phyloP scores from a whole-genome alignment of 2,113 vertebrate species.

The Mesitornis unicolor region DNA sequence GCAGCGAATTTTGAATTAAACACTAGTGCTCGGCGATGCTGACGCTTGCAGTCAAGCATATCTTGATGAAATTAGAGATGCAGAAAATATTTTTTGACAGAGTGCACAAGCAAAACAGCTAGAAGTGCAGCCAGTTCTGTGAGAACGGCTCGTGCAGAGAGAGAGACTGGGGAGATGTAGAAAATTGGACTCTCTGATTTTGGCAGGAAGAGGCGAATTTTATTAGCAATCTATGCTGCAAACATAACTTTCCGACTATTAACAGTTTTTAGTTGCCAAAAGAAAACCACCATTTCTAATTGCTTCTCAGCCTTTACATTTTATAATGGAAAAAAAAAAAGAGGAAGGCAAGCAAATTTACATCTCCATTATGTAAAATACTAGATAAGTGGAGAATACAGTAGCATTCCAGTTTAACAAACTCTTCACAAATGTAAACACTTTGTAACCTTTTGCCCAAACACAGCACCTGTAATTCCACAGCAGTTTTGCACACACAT shows the following conservation, averaged over 20 bases:
- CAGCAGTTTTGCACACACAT: background rate
- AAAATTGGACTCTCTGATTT: conserved; percentile 76
- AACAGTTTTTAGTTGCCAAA: conserved; percentile 72
- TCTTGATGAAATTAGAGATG: conserved; percentile 77
- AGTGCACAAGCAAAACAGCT: conserved; percentile 62
- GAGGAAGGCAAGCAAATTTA: background rate
- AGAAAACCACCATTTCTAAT: conserved; percentile 67
- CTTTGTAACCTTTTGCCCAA: background rate
- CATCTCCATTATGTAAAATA: background rate
- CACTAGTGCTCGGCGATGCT: conserved; percentile 48
- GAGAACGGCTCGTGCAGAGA: conserved; percentile 46
- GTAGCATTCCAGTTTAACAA: background rate
- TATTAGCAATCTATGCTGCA: conserved; percentile 70
- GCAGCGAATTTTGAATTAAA: conserved; percentile 58
- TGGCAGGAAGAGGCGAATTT: conserved; percentile 76
- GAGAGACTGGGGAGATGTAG: conserved; percentile 43
- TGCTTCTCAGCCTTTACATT: conserved; percentile 38
- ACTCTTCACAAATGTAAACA: background rate
- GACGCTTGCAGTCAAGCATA: conserved; percentile 71
- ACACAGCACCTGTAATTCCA: background rate
- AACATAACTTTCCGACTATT: conserved; percentile 75
- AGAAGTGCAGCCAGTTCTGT: conserved; percentile 61
- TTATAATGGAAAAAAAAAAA: background rate
- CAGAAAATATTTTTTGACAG: conserved; percentile 78
- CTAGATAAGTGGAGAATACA: background rate